Conservation (phyloP, 2,888 invertebrate genomes). For the Cynaeus angustus region DNA sequence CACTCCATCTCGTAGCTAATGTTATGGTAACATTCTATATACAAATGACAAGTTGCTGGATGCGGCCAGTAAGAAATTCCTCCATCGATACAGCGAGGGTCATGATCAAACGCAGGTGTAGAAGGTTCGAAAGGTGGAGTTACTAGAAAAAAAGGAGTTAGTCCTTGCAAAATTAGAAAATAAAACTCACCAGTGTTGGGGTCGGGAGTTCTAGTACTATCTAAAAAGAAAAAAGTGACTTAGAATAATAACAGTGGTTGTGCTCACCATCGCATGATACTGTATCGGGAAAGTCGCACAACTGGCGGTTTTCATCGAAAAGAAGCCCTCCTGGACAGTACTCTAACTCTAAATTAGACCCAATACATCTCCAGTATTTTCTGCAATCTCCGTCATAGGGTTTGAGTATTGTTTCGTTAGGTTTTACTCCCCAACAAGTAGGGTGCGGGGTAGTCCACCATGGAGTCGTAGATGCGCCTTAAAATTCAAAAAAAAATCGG, state of each 20-base stretch:
- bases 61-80: conserved; percentile 18
- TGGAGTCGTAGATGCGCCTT: not conserved
- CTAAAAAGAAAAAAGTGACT: conserved; percentile 18
- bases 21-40: conserved; percentile 27
- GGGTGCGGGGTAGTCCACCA: conserved; percentile 29
- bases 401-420: conserved; percentile 14
- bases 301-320: conserved; percentile 25
- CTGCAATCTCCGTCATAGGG: conserved; percentile 28
- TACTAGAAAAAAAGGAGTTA: no score
- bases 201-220: conserved; percentile 27
- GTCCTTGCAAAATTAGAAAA: no score
- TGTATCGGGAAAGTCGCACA: conserved; percentile 23
- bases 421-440: conserved; percentile 30
- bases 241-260: not conserved
- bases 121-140: no score
- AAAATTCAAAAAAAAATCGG: not conserved
- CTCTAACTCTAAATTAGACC: not conserved
- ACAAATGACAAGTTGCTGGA: conserved; percentile 22
- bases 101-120: not conserved
- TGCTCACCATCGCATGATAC: conserved; percentile 24
- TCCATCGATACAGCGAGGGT: conserved; percentile 22
- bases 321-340: conserved; percentile 13
- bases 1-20: conserved; percentile 25
- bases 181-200: not conserved
- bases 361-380: conserved; percentile 25